Evolutionary conservation across 2,113 vertebrate species (phyloP), one percentile per base, ranked within the genome.

Genomic region (Dendropsophus ebraccatus): DNA sequence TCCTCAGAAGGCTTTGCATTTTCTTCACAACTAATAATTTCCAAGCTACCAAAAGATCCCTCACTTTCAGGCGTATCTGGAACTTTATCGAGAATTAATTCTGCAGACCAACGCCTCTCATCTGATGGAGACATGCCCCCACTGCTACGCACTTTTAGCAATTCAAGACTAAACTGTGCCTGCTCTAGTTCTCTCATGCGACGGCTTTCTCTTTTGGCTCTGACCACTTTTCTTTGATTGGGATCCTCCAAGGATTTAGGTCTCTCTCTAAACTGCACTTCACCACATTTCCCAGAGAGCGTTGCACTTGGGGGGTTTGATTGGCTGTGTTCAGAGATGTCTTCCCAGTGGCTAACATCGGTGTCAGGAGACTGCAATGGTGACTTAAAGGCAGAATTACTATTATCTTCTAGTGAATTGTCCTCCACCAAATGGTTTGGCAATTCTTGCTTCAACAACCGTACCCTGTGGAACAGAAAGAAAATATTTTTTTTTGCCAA

Each of bases 181-280:
- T 99, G 98, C 28, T 99, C 98, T 87, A 99, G 88, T 82, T 99
- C 98, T 80, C 98, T 94, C 97, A 98, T 97, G 87, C 98, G 92
- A 69, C 98, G 94, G 84, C 95, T 99, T 90, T 98, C 97, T 84
- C 98, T 94, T 90, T 99, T 99, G 85, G 98, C 96, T 54, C 98
- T 95, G 5, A 94, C 93, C 50, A 93, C 94, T 89, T 95, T 97
- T 87, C 96, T 98, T 88, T 96, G 96, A 88, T 95, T 94, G 77
- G 96, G 94, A 86, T 99, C 97, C 13, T 98, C 97, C 74, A 94
- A 73, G 0, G 94, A 95, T 79, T 95, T 95, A 41, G 93, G 91
- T 88, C 95, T 94, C 86, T 98, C 96, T 89, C 95, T 94, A 37
- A 96, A 93, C 1, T 92, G 60, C 0, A 96, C 92, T 47, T 93